phyloP scores from a whole-genome alignment of 2,113 vertebrate genomes.

The Dendrocopos noguchii region DNA sequence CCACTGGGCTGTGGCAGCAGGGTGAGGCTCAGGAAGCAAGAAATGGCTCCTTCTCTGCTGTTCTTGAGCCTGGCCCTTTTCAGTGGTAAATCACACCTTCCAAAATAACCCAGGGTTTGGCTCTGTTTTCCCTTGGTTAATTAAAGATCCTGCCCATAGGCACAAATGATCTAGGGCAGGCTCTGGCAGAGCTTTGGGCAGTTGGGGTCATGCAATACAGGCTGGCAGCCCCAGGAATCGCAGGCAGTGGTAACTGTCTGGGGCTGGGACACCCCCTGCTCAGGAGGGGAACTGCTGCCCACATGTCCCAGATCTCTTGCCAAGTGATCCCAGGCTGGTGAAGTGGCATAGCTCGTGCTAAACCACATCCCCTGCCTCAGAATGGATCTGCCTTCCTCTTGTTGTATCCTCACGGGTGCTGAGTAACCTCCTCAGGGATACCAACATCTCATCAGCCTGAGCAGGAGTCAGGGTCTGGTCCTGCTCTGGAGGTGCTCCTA shows the following conservation, averaged over 20 bases:
- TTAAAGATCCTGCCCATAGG: not conserved
- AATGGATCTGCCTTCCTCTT: not conserved
- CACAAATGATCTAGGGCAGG: not conserved
- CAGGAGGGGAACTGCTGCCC: rapidly evolving
- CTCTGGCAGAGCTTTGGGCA: not conserved
- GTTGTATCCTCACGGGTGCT: rapidly evolving
- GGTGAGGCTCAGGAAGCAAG: not conserved
- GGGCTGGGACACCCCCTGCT: not conserved
- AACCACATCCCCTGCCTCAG: rapidly evolving
- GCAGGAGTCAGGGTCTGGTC: not conserved
- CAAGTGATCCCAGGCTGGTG: not conserved
- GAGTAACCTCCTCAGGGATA: not conserved
- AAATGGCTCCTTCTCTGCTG: not conserved
- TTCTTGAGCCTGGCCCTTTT: not conserved
- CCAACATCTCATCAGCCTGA: not conserved
- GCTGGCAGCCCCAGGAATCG: rapidly evolving
- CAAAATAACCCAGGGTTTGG: not conserved
- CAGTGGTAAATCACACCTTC: not conserved
- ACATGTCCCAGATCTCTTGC: not conserved
- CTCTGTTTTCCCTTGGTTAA: not conserved
- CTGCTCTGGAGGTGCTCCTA: not conserved
- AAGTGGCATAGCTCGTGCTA: not conserved
- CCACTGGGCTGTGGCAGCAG: not conserved
- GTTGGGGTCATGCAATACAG: not conserved
- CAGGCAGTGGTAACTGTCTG: rapidly evolving